Conservation (phyloP, 2,797 vertebrate species). For the Tangara arthus region DNA sequence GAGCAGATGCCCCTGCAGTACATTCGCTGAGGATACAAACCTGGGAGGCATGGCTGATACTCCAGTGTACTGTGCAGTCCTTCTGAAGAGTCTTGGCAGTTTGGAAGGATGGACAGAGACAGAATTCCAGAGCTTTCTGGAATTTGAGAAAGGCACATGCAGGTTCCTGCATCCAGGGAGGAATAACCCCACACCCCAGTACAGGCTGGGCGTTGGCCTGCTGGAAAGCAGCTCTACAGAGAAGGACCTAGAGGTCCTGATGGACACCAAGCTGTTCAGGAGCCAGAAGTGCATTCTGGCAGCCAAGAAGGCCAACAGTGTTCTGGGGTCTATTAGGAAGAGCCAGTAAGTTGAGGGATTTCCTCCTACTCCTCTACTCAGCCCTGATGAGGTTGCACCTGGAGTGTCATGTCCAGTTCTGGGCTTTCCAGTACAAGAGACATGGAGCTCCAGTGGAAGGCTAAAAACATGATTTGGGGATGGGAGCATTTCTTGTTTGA, state of each 20-base stretch:
- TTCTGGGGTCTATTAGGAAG: not conserved
- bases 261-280: not conserved
- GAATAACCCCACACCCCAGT: not conserved
- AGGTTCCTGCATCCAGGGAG: not conserved
- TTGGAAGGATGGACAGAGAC: not conserved
- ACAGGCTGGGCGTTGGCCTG: not conserved
- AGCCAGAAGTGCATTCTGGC: not conserved
- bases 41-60: rapidly evolving
- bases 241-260: too few relatives aligned
- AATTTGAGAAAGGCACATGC: not conserved
- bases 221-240: not conserved
- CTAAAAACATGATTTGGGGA: too few relatives aligned
- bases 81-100: not conserved
- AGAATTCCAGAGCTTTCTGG: rapidly evolving
- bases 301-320: not conserved
- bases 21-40: not conserved
- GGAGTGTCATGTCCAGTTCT: not conserved
- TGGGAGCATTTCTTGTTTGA: not conserved
- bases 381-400: not conserved
- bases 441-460: not conserved
- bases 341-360: not conserved
- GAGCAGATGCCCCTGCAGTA: not conserved
- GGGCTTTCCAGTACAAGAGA: not conserved
- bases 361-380: not conserved
- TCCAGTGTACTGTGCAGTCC: not conserved